These are phyloP conservation scores for Conomelus anceps DNA, from an alignment of 2,888 invertebrate species.

Conservation along the genomic window DNA sequence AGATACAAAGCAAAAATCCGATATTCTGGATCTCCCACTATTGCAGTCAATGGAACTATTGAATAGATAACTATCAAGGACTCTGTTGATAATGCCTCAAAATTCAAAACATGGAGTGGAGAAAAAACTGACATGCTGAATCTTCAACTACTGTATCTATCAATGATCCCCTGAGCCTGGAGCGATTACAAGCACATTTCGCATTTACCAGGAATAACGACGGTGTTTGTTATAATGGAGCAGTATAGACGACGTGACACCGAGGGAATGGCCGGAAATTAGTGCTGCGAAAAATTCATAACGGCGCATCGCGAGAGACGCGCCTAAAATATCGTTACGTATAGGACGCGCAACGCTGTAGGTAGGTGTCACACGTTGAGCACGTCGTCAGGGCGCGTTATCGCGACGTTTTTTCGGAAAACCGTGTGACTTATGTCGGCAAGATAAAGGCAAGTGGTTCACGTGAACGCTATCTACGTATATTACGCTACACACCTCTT, in stretches of 20 bases:
- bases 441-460: background rate
- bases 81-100: no score
- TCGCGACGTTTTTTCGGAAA: background rate
- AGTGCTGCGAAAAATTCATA: background rate
- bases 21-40: no score
- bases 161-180: background rate
- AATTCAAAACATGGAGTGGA: no score
- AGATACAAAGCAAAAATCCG: no score
- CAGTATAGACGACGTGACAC: background rate
- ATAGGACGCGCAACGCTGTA: background rate
- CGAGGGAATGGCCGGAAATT: background rate
- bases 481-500: background rate
- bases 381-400: background rate
- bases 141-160: background rate
- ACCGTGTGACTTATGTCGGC: background rate
- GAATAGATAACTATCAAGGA: no score
- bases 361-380: no score
- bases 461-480: background rate
- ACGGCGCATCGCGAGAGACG: background rate
- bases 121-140: no score
- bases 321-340: background rate
- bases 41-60: no score
- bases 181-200: background rate
- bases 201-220: no score
- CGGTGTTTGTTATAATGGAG: background rate